phyloP scores from a whole-genome alignment of 2,113 vertebrate genomes.

The Ginglymostoma cirratum region DNA sequence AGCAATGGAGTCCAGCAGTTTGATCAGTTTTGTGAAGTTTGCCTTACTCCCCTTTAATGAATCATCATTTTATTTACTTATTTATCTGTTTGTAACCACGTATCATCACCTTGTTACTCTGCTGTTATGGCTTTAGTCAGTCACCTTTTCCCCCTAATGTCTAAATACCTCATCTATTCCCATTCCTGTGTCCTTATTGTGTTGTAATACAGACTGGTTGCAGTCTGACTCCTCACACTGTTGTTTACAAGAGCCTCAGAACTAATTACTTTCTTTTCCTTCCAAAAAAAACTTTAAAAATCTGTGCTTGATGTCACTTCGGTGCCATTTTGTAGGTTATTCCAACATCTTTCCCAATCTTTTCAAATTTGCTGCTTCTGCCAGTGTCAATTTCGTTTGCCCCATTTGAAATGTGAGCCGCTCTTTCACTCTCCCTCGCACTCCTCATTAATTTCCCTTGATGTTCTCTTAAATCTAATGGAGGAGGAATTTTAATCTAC shows the following conservation, averaged over 20 bases:
- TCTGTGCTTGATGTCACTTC: not conserved
- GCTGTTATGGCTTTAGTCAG: not conserved
- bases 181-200: no score
- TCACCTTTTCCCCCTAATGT: not conserved
- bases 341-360: not conserved
- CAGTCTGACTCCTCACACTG: not conserved
- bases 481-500: no score
- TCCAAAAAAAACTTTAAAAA: not conserved
- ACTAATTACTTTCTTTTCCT: not conserved
- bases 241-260: not conserved
- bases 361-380: not conserved
- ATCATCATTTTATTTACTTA: not conserved
- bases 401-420: no score
- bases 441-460: no score
- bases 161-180: not conserved
- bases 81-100: not conserved
- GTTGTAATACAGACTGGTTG: not conserved
- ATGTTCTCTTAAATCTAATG: no score
- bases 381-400: no score
- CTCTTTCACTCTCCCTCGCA: no score
- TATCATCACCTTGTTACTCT: not conserved
- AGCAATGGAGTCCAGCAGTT: not conserved
- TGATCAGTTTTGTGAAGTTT: not conserved
- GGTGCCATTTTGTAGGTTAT: not conserved
- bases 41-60: not conserved